Evolutionary conservation across 2,113 vertebrate genomes (phyloP).

Genomic region (Podarcis raffonei): DNA sequence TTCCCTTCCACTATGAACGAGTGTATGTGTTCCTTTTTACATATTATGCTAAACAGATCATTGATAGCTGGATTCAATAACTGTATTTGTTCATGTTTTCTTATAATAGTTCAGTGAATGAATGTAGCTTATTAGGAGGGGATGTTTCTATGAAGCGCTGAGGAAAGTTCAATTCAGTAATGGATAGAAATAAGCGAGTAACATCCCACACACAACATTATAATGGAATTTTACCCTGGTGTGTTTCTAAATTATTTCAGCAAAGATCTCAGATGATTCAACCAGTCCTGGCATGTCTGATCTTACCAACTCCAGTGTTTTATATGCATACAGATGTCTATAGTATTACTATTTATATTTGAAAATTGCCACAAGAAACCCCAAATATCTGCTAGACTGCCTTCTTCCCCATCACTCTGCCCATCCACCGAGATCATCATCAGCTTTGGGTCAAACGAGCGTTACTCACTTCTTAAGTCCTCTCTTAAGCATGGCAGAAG

Average conservation of each 20-base stretch:
- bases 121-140: background rate
- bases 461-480: no score
- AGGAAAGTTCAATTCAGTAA: background rate
- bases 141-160: background rate
- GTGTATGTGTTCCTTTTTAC: fast-evolving
- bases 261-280: background rate
- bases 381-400: no score
- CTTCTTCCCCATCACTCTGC: no score
- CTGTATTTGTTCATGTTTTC: background rate
- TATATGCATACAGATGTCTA: background rate
- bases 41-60: fast-evolving
- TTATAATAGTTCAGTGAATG: background rate
- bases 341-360: background rate
- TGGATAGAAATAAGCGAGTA: background rate
- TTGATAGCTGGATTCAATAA: background rate
- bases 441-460: no score
- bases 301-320: background rate
- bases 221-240: background rate
- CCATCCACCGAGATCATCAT: no score
- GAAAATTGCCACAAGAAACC: background rate
- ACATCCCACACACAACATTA: background rate
- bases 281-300: background rate
- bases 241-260: conserved; percentile 1
- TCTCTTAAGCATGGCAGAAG: no score
- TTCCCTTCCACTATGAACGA: background rate